A percentile compares a stretch with the other conserved stretches of the same genome.
Conservation (phyloP, 2,888 invertebrate species). For the Acrocyrtus sp. region DNA sequence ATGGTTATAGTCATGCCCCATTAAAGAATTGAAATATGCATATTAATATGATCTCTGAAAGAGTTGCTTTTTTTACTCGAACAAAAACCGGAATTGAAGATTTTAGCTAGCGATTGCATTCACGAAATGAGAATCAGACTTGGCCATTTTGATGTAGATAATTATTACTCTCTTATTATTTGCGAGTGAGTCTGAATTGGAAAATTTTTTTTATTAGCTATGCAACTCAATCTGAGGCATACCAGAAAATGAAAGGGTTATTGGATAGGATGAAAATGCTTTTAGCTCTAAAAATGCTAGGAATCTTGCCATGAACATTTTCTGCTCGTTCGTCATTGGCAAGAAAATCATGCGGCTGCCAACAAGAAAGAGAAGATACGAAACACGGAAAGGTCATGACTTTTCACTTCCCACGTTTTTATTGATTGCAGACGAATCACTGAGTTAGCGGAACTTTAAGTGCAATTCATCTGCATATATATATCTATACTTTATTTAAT, state of each 20-base stretch:
- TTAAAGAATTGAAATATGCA: no score
- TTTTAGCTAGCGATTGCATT: not conserved
- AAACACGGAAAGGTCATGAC: constrained; percentile 45
- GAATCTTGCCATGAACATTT: constrained; percentile 15
- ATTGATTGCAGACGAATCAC: no score
- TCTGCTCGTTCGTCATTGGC: constrained; percentile 26
- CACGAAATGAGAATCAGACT: not conserved
- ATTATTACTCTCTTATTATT: no score
- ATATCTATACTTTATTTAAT: no score
- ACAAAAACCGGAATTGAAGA: not conserved
- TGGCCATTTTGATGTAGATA: not conserved
- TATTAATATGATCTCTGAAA: no score
- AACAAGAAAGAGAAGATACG: no score
- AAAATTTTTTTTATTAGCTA: not conserved
- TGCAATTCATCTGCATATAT: no score
- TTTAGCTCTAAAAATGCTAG: constrained; percentile 4
- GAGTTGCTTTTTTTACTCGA: not conserved
- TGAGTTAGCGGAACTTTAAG: no score
- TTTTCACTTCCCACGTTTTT: constrained; percentile 48
- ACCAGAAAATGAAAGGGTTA: not conserved
- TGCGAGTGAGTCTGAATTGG: not conserved
- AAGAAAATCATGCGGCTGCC: constrained; percentile 26
- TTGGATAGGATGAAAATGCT: not conserved
- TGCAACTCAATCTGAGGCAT: no score
- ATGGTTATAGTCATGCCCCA: not conserved